These are phyloP conservation scores for Agonopterix subpropinquella DNA, from an alignment of 2,888 invertebrate species.

Conservation along the genomic window DNA sequence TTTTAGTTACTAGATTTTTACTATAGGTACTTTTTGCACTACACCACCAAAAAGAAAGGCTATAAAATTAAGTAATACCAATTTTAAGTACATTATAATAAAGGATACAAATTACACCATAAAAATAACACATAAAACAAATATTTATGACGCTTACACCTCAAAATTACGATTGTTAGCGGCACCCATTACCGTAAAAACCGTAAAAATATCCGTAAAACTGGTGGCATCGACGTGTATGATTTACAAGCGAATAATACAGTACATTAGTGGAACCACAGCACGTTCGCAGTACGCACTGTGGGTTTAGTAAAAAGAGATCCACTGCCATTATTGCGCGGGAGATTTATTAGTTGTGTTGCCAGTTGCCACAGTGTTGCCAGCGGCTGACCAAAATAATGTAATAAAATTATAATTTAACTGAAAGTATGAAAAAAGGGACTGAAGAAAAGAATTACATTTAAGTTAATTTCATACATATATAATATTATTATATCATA, in stretches of 20 bases:
- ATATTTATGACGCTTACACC: conserved; percentile 27
- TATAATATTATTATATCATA: no score
- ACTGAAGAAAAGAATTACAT: no score
- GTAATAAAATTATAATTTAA: no score
- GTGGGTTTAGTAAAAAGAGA: conserved; percentile 58
- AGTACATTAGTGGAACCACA: conserved; percentile 56
- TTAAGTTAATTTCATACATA: no score
- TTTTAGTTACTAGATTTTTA: background rate
- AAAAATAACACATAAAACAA: conserved; percentile 13
- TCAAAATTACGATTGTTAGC: conserved; percentile 31
- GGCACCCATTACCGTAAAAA: conserved; percentile 9
- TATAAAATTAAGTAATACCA: no score
- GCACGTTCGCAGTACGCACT: conserved; percentile 47
- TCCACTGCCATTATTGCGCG: conserved; percentile 36
- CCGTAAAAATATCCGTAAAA: conserved; percentile 13
- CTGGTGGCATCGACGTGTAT: conserved; percentile 52
- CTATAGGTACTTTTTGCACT: no score
- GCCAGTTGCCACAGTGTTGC: no score
- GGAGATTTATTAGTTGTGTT: conserved; percentile 42
- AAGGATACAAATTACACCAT: background rate
- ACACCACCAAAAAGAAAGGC: background rate
- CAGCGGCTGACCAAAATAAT: no score
- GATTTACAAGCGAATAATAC: conserved; percentile 61
- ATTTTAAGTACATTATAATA: no score
- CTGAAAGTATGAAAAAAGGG: no score